Evolutionary conservation across 2,113 vertebrate species (phyloP).

Genomic region (Shinisaurus crocodilurus): DNA sequence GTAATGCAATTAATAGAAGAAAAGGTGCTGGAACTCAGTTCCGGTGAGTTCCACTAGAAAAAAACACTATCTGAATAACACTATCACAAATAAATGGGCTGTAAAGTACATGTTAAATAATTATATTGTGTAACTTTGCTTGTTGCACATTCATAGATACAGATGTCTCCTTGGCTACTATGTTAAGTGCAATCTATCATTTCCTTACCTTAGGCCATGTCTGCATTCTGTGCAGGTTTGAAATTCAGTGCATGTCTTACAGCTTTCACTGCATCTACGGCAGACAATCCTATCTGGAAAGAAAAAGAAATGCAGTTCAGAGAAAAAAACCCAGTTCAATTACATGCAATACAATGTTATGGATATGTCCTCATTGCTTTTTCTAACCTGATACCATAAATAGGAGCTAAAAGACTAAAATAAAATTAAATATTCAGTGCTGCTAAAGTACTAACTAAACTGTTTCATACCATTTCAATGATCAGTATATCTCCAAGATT

Average conservation of each 20-base stretch:
- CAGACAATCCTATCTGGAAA: slow-evolving; percentile 89
- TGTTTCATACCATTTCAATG: slow-evolving; percentile 27
- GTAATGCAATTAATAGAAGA: no score
- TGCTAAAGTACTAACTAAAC: neutral
- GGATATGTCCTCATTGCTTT: slow-evolving; percentile 1
- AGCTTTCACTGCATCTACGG: slow-evolving; percentile 92
- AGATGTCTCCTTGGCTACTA: slow-evolving; percentile 5
- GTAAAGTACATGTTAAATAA: slow-evolving; percentile 41
- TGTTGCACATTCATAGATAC: neutral
- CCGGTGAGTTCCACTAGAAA: no score
- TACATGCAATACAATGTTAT: slow-evolving; percentile 30
- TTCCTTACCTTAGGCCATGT: slow-evolving; percentile 90
- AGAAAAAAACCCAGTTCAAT: slow-evolving; percentile 32
- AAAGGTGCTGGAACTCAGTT: no score
- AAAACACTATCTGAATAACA: no score
- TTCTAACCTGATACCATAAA: slow-evolving; percentile 7
- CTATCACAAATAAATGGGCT: slow-evolving; percentile 19
- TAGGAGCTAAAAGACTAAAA: slow-evolving; percentile 11
- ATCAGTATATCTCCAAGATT: slow-evolving; percentile 14
- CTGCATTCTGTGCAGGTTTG: slow-evolving; percentile 94
- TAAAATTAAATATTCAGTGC: slow-evolving; percentile 19
- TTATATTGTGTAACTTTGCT: slow-evolving; percentile 26
- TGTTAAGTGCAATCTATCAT: slow-evolving; percentile 18
- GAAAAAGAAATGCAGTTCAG: slow-evolving; percentile 39
- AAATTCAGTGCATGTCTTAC: slow-evolving; percentile 87